These are phyloP conservation scores for Pammene fasciana DNA, from an alignment of 2,888 invertebrate genomes.

Conservation along the genomic window DNA sequence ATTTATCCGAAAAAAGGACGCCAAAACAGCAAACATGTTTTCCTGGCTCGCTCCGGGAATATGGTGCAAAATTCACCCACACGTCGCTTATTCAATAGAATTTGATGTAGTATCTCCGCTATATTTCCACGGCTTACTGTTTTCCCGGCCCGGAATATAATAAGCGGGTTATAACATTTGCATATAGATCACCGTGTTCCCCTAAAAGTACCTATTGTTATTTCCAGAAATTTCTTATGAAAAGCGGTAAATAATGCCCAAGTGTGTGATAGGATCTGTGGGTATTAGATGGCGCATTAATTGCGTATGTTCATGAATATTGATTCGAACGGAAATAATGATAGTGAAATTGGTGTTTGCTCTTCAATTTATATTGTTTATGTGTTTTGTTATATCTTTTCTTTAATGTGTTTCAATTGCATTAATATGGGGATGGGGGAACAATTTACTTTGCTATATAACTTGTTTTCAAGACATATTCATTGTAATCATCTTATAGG, in stretches of 20 bases:
- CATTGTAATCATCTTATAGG: too few species aligned
- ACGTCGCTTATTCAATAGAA: conserved; percentile 64
- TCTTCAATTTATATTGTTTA: conserved; percentile 17
- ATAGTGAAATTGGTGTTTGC: conserved; percentile 22
- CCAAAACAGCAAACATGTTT: conserved; percentile 56
- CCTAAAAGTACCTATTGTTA: conserved; percentile 58
- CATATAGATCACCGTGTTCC: conserved; percentile 79
- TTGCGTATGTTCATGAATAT: conserved; percentile 50
- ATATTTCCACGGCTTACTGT: conserved; percentile 70
- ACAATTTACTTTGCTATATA: not conserved
- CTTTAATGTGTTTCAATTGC: not conserved
- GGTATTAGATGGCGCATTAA: conserved; percentile 58
- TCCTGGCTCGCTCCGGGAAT: conserved; percentile 47
- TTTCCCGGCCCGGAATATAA: conserved; percentile 73
- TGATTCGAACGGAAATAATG: conserved; percentile 34
- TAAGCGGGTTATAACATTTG: conserved; percentile 82
- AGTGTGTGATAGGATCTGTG: conserved; percentile 57
- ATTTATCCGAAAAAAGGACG: conserved; percentile 11
- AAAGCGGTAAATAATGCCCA: conserved; percentile 64
- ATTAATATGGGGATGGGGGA: conserved; percentile 2
- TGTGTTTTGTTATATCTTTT: conserved; percentile 18
- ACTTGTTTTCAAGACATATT: too few species aligned
- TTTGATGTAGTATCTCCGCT: conserved; percentile 69
- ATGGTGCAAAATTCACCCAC: conserved; percentile 54
- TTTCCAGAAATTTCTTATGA: conserved; percentile 70